These are phyloP conservation scores for Caenorhabditis imperialis DNA, from an alignment of 2,888 invertebrate genomes.

Conservation along the genomic window DNA sequence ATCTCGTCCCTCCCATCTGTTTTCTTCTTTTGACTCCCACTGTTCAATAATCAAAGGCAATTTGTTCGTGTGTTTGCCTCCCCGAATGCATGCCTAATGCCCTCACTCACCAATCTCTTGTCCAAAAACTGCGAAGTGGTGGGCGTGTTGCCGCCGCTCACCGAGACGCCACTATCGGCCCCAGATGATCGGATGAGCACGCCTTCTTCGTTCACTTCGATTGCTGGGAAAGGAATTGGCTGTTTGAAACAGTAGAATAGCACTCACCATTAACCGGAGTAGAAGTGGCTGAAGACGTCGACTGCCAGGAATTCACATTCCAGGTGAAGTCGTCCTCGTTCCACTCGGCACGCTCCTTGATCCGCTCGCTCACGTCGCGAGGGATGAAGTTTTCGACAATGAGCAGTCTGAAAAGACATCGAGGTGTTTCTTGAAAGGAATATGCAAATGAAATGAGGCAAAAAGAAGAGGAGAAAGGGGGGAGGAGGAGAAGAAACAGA, in stretches of 20 bases:
- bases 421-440: not conserved
- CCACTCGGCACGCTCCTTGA: constrained; percentile 85
- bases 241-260: not conserved
- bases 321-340: constrained; percentile 84
- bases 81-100: constrained; percentile 22
- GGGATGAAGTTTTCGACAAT: constrained; percentile 93
- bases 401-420: constrained; percentile 79
- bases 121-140: constrained; percentile 51
- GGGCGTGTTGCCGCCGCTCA: constrained; percentile 37
- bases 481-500: no score
- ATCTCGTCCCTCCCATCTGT: not conserved
- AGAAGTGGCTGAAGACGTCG: constrained; percentile 2
- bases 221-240: constrained; percentile 10
- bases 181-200: constrained; percentile 56
- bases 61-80: no score
- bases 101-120: constrained; percentile 60
- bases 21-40: not conserved
- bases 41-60: constrained; percentile 11
- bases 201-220: constrained; percentile 53
- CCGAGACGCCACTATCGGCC: constrained; percentile 59
- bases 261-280: constrained; percentile 10
- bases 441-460: not conserved
- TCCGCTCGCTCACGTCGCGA: constrained; percentile 78
- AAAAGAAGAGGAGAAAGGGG: not conserved
- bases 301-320: constrained; percentile 34